Base-by-base conservation (phyloP, 2,888 invertebrate genomes). In the Liodrosophila aerea region DNA sequence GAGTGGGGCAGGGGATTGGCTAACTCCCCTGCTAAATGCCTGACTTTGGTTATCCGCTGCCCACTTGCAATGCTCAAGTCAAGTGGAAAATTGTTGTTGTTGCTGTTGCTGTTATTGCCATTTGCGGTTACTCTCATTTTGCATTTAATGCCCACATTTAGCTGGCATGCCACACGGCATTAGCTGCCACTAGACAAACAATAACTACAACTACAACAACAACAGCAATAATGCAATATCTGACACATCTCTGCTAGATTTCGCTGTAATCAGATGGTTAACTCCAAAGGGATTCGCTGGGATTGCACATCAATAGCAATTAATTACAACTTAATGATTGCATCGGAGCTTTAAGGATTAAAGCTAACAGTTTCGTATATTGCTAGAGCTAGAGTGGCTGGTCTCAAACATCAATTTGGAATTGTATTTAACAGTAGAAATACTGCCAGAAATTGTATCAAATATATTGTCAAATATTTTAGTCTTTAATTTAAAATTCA, bases 61-160 rank as follows among this genome's bases (percentile, higher is more conserved):
- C 85, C 78, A 78, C 77, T 78, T 70, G 66, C 70, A 66, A 49
- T 45, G 67, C 71, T 66, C 77, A 86, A 87, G 87, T 87, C 88
- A 87, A 87, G 87, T 87, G 87, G 86, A 88, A 87, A 87, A 87
- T 88, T 77, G 45, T 44, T 51, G 34, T 36, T 46, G 29, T 34
- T 37, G 8, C 36, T 45, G 33, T 4, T 12, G n/a, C 22, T 22
- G 46, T 11, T n/a, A 12, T 47, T 60, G 60, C 64, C 52, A 61
- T 64, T 84, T 81, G 73, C 50, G 65, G 76, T 83, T 81, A 73
- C 67, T 76, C 86, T 76, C 73, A 73, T 84, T 84, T 86, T 73
- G 77, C 70, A 66, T 73, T 71, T 81, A 86, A 82, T 82, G 86
- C 63, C 86, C 86, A 84, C 81, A 76, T 82, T 82, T 86, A 81